A percentile compares a stretch with the other conserved stretches of the same genome.
Conservation (phyloP, 2,797 vertebrate species). For the Anniella stebbinsi region DNA sequence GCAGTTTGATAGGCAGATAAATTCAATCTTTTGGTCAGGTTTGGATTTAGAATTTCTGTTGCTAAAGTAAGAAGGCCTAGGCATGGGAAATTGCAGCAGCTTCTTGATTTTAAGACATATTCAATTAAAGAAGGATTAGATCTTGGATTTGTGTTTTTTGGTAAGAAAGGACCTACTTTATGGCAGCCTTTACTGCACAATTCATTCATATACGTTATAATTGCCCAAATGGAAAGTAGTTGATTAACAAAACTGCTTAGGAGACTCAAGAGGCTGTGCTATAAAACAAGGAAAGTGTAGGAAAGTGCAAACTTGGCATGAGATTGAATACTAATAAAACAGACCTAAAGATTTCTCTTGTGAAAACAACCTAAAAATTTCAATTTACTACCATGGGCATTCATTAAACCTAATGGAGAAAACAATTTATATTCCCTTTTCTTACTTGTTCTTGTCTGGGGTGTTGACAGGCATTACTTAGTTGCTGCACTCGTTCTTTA, state of each 20-base stretch:
- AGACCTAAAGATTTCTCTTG: slow-evolving; percentile 23
- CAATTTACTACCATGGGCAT: slow-evolving; percentile 1
- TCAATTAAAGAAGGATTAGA: slow-evolving; percentile 38
- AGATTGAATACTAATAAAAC: slow-evolving; percentile 33
- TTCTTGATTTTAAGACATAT: not conserved
- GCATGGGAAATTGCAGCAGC: not conserved
- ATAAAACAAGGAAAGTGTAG: slow-evolving; percentile 3
- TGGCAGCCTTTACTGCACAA: not conserved
- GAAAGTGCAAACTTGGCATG: slow-evolving; percentile 42
- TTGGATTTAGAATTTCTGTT: not conserved
- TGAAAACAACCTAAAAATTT: slow-evolving; percentile 34
- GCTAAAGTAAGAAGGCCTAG: not conserved
- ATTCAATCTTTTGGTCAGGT: not conserved
- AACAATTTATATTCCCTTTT: not conserved
- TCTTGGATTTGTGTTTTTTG: slow-evolving; percentile 8
- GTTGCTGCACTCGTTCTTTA: not conserved
- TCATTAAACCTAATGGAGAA: slow-evolving; percentile 28
- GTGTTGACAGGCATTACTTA: not conserved
- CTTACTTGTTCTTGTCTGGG: not conserved
- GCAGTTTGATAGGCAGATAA: not conserved
- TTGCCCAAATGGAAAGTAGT: not conserved
- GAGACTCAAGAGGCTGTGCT: slow-evolving; percentile 15
- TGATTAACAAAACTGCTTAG: slow-evolving; percentile 26
- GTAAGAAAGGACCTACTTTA: slow-evolving; percentile 29
- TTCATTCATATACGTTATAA: not conserved